Percentiles rank a stretch among this genome's conserved stretches.
These are phyloP conservation scores for Gracilinanus agilis DNA, from an alignment of 2,113 vertebrate genomes.

Conservation along the genomic window DNA sequence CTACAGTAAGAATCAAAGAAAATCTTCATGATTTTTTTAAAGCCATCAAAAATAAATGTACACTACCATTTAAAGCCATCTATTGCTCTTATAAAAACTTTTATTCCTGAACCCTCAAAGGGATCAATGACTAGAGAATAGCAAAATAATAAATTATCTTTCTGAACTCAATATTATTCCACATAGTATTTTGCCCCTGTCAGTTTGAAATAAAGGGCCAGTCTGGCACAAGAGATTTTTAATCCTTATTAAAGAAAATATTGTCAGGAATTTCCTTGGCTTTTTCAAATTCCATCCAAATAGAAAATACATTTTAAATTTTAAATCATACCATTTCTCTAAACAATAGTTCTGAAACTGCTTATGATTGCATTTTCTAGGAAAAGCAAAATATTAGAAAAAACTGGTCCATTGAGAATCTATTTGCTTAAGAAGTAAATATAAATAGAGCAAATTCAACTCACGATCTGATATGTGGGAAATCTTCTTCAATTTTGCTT, in stretches of 20 bases:
- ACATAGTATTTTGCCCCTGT: neutral
- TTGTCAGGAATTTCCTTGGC: neutral
- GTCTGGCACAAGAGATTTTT: constrained; percentile 26
- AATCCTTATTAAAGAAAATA: constrained; percentile 9
- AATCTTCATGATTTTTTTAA: neutral
- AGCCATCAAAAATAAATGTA: neutral
- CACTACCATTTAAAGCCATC: neutral
- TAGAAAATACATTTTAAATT: constrained; percentile 5
- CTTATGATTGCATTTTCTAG: neutral
- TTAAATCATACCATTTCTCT: constrained; percentile 37
- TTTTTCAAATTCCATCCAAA: constrained; percentile 12
- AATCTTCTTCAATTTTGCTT: constrained; percentile 97
- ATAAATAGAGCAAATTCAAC: constrained; percentile 73
- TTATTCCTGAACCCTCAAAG: constrained; percentile 15
- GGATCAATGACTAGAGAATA: neutral
- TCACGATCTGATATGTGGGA: constrained; percentile 97
- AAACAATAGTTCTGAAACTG: constrained; percentile 8
- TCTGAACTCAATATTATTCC: neutral
- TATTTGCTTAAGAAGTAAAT: constrained; percentile 4
- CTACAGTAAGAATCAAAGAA: neutral
- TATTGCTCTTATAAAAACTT: neutral
- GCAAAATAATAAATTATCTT: constrained; percentile 23
- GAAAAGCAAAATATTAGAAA: constrained; percentile 28
- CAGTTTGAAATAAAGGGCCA: constrained; percentile 46
- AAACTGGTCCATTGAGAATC: constrained; percentile 19